These are phyloP conservation scores for Pachymerium ferrugineum DNA, from an alignment of 2,888 invertebrate species.

Conservation along the genomic window DNA sequence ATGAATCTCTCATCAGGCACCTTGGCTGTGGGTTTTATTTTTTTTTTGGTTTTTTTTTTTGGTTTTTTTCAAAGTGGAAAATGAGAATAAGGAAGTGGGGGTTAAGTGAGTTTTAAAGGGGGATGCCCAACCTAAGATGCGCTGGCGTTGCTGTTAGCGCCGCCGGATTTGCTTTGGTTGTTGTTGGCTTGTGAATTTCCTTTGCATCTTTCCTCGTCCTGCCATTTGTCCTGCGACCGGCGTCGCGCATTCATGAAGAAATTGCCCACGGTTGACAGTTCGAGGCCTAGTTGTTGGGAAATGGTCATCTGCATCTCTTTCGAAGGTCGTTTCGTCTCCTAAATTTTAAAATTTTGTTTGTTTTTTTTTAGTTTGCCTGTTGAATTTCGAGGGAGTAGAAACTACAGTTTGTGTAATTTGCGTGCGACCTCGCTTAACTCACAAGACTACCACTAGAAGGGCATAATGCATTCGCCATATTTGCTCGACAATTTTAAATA, in stretches of 20 bases:
- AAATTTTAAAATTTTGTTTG: no score
- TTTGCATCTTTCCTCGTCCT: constrained; percentile 66
- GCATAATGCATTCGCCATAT: no score
- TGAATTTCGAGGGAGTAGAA: no score
- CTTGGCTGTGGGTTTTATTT: neutral
- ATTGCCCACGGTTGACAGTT: constrained; percentile 96
- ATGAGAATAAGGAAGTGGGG: neutral
- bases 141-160: constrained; percentile 27
- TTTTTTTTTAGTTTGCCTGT: no score
- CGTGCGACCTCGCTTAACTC: no score
- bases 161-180: constrained; percentile 1
- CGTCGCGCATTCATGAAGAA: constrained; percentile 99
- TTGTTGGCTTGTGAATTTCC: neutral
- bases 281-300: constrained; percentile 90
- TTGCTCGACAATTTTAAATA: no score
- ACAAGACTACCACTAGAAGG: no score
- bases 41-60: constrained; percentile 2
- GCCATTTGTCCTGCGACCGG: constrained; percentile 86
- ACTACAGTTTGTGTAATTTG: no score
- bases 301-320: constrained; percentile 99
- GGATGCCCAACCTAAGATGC: constrained; percentile 17
- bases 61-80: neutral
- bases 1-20: neutral
- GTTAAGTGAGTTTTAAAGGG: no score
- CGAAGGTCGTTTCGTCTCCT: constrained; percentile 98